Evolutionary conservation across 2,888 invertebrate species (phyloP).

Genomic region (Miltochrista miniata): DNA sequence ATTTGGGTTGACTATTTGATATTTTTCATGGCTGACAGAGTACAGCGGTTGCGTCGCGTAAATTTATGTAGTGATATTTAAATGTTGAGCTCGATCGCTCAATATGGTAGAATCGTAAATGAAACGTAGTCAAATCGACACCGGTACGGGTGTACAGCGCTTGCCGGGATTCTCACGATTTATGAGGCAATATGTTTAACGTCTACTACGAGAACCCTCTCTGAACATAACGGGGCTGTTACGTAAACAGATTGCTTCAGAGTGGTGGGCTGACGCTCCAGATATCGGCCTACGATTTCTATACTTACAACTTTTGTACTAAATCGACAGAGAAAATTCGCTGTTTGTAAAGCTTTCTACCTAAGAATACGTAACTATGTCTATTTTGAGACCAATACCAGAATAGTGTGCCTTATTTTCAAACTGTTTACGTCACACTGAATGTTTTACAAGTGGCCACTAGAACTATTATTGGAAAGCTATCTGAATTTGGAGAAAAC

Average conservation of each 20-base stretch:
- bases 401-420: no score
- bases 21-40: constrained; percentile 18
- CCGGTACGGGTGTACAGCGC: constrained; percentile 69
- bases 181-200: constrained; percentile 84
- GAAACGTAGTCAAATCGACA: constrained; percentile 81
- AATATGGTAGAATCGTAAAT: constrained; percentile 74
- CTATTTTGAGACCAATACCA: constrained; percentile 18
- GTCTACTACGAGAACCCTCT: constrained; percentile 81
- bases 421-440: no score
- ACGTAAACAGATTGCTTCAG: constrained; percentile 83
- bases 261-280: constrained; percentile 66
- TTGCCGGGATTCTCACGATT: constrained; percentile 80
- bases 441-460: background rate
- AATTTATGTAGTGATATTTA: constrained; percentile 44
- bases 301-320: constrained; percentile 65
- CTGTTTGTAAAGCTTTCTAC: constrained; percentile 51
- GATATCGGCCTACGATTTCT: constrained; percentile 71
- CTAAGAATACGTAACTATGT: constrained; percentile 44
- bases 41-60: constrained; percentile 22
- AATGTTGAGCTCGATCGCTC: constrained; percentile 58
- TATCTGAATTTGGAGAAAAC: no score
- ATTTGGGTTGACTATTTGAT: constrained; percentile 19
- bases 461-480: no score
- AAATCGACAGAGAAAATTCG: constrained; percentile 29
- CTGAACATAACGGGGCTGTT: constrained; percentile 81